Conservation (phyloP, 2,888 invertebrate genomes). For the Drosophila limbata region DNA sequence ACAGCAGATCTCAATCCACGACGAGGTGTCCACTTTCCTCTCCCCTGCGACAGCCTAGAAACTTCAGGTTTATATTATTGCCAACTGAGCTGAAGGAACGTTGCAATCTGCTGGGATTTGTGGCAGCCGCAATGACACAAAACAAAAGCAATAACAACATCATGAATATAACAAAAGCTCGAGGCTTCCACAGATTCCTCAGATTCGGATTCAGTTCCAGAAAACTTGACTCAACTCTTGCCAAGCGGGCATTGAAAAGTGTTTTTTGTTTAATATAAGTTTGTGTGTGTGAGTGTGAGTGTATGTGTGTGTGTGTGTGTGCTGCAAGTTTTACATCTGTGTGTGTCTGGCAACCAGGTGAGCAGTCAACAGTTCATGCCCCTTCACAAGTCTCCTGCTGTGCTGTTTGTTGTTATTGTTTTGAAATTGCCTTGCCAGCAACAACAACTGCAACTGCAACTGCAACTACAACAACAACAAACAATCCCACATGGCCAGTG, state of each 20-base stretch:
- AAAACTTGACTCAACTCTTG: constrained; percentile 17
- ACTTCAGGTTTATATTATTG: constrained; percentile 64
- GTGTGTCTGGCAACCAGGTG: constrained; percentile 47
- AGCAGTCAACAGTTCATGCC: constrained; percentile 65
- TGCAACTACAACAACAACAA: constrained; percentile 22
- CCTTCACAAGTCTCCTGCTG: constrained; percentile 20
- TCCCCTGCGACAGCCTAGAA: constrained; percentile 48
- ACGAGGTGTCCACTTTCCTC: neutral
- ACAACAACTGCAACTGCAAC: constrained; percentile 33
- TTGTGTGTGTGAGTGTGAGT: constrained; percentile 8
- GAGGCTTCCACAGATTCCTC: constrained; percentile 2
- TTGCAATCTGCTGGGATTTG: constrained; percentile 64
- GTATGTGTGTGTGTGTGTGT: constrained; percentile 13
- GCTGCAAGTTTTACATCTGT: constrained; percentile 20
- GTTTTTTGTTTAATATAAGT: constrained; percentile 50
- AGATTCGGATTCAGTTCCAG: neutral
- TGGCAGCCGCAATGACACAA: constrained; percentile 42
- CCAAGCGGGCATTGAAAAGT: constrained; percentile 44
- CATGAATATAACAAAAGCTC: constrained; percentile 68
- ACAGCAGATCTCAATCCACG: constrained; percentile 4
- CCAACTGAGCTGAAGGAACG: constrained; percentile 41
- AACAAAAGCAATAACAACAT: constrained; percentile 69
- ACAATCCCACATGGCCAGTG: constrained; percentile 79
- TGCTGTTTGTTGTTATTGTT: constrained; percentile 65
- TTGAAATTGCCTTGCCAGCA: constrained; percentile 65